Percentiles rank a stretch among this genome's conserved stretches.
These are phyloP conservation scores for Sparidentex hasta DNA, from an alignment of 2,797 vertebrate genomes.

Conservation along the genomic window DNA sequence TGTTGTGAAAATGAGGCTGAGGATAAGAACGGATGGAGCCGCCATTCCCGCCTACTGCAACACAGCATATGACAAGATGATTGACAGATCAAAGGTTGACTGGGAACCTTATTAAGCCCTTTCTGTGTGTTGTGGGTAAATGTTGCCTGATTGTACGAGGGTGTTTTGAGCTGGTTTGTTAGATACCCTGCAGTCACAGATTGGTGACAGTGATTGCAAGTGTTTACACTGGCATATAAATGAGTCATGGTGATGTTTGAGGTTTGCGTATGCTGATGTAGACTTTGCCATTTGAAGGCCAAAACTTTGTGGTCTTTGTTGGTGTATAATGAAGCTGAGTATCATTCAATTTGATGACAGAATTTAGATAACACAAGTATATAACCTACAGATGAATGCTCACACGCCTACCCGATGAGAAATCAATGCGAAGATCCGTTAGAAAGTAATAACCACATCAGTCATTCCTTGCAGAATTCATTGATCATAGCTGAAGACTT, in stretches of 20 bases:
- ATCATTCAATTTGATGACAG: neutral
- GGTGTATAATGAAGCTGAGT: neutral
- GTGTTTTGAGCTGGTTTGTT: constrained; percentile 39
- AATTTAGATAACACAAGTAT: constrained; percentile 5
- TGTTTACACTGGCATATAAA: constrained; percentile 19
- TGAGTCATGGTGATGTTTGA: constrained; percentile 30
- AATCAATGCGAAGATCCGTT: neutral
- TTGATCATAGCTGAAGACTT: constrained; percentile 14
- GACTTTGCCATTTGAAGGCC: neutral
- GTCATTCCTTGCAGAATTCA: neutral
- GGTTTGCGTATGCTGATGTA: neutral
- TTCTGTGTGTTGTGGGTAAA: constrained; percentile 31
- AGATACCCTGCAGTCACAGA: constrained; percentile 3
- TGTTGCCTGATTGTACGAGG: constrained; percentile 41
- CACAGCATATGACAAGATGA: constrained; percentile 23
- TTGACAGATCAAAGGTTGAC: constrained; percentile 51
- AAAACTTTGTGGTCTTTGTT: neutral
- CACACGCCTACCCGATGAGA: neutral
- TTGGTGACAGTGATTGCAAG: constrained; percentile 32
- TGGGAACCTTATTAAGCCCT: constrained; percentile 17
- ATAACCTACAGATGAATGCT: neutral
- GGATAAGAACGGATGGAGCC: constrained; percentile 28
- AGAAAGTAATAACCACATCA: constrained; percentile 12
- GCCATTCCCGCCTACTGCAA: constrained; percentile 24
- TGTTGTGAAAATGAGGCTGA: constrained; percentile 37